A percentile compares a stretch with the other conserved stretches of the same genome.
These are phyloP conservation scores for Halcyon senegalensis DNA, from an alignment of 2,113 vertebrate genomes.

Conservation along the genomic window DNA sequence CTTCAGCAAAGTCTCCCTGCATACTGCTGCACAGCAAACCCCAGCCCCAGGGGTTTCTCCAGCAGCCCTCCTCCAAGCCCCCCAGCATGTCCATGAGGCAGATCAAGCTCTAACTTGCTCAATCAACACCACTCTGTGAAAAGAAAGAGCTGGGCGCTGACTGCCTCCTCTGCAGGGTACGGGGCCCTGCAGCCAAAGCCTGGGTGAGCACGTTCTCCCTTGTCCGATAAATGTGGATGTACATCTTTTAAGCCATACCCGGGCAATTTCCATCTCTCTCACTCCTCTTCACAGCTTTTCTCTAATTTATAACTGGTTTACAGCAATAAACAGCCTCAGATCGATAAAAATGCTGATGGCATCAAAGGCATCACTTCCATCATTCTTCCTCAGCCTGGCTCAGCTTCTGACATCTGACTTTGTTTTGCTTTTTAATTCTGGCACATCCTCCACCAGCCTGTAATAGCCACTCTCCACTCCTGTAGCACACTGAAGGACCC, in stretches of 20 bases:
- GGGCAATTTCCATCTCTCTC: neutral
- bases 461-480: fast-evolving
- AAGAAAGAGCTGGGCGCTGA: neutral
- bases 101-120: neutral
- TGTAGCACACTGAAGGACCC: neutral
- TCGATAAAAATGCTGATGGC: conserved; percentile 27
- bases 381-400: neutral
- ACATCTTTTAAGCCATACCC: neutral
- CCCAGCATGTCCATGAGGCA: neutral
- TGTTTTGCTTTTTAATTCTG: neutral
- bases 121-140: fast-evolving
- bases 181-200: neutral
- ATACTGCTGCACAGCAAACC: neutral
- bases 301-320: conserved; percentile 49
- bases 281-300: neutral
- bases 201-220: neutral
- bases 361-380: conserved; percentile 16
- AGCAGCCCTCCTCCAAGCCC: neutral
- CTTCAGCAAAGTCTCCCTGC: neutral
- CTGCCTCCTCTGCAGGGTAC: neutral
- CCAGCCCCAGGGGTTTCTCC: neutral
- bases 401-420: conserved; percentile 10
- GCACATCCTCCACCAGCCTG: neutral
- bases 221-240: neutral
- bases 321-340: conserved; percentile 49